Evolutionary conservation across 2,797 vertebrate species (phyloP).

Genomic region (Halcyon badia): DNA sequence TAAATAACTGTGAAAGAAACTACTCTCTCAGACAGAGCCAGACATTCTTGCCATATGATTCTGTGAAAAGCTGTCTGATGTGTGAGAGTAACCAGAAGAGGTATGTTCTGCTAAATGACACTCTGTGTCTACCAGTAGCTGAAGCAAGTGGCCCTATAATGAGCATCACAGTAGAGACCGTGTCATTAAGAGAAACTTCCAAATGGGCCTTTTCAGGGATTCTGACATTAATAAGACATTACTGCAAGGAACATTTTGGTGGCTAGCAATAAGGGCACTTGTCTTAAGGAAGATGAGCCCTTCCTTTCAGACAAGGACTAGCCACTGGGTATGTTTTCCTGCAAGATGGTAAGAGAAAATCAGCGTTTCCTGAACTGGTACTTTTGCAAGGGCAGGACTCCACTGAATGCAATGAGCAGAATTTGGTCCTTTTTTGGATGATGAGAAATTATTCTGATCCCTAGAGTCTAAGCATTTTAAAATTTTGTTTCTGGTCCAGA

Average conservation of each 20-base stretch:
- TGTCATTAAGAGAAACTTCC: slow-evolving; percentile 75
- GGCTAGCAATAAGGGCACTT: background rate
- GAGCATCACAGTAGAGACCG: slow-evolving; percentile 67
- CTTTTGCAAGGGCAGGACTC: background rate
- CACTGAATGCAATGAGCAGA: background rate
- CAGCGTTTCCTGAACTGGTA: background rate
- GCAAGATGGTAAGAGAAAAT: background rate
- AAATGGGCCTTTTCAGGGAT: slow-evolving; percentile 29
- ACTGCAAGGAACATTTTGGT: slow-evolving; percentile 68
- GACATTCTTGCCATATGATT: slow-evolving; percentile 1
- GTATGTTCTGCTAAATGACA: slow-evolving; percentile 39
- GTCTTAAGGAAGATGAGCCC: background rate
- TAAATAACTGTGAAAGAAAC: background rate
- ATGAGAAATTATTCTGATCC: background rate
- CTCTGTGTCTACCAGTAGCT: background rate
- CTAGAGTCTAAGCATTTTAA: background rate
- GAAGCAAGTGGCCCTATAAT: slow-evolving; percentile 68
- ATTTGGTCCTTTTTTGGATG: background rate
- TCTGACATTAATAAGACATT: slow-evolving; percentile 64
- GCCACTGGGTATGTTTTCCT: background rate
- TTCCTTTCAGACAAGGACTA: background rate
- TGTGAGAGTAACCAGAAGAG: slow-evolving; percentile 14
- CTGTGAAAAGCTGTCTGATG: slow-evolving; percentile 11
- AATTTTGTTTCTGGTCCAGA: background rate
- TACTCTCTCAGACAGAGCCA: background rate